Base-by-base conservation (phyloP, 2,888 invertebrate genomes). In the Agrotis segetum region DNA sequence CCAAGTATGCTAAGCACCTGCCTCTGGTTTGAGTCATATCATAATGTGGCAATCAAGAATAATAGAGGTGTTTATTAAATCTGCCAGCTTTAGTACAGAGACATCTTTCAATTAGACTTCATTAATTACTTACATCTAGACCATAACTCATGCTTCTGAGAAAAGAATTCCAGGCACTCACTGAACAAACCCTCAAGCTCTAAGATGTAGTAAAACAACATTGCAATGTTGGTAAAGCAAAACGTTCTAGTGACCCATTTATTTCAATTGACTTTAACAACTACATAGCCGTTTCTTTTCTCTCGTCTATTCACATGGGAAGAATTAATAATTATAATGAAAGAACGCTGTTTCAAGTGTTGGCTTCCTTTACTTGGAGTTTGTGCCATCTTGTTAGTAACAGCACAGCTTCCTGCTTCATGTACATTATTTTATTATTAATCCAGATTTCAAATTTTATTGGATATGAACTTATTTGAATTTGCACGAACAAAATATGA, bases 1-100 rank as follows among this genome's bases (percentile, higher is more conserved):
- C 47, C 63, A 68, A 78, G 78, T 66, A 78, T 79, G 73, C 47
- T 74, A 70, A 71, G 82, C 74, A 84, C 82, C 84, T 84, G 82
- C 63, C 24, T 67, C 70, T 60, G 63, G 46, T 70, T 78, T 82
- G 82, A 79, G 55, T 84, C 70, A 79, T 79, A 29, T 67, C 66
- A 65, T 70, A 49, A 67, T 71, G 58, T 67, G 46, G 56, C 69
- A 62, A 59, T 46, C 44, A 73, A 72, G 60, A 61, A 69, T 64
- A 66, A 68, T 67, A 71, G 58, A 62, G 11, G 58, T 77, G 67
- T 83, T 79, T 82, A 74, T 71, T 61, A 69, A 77, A 79, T 76
- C 49, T 59, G 14, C 62, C 52, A 55, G 58, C 24, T 63, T 62
- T 55, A 56, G 16, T 66, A 58, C 40, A 66, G 59, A 52, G 21